Percentiles rank a stretch among this genome's conserved stretches.
Evolutionary conservation across 2,113 vertebrate species (phyloP).

Genomic region (Bolborhynchus lineola): DNA sequence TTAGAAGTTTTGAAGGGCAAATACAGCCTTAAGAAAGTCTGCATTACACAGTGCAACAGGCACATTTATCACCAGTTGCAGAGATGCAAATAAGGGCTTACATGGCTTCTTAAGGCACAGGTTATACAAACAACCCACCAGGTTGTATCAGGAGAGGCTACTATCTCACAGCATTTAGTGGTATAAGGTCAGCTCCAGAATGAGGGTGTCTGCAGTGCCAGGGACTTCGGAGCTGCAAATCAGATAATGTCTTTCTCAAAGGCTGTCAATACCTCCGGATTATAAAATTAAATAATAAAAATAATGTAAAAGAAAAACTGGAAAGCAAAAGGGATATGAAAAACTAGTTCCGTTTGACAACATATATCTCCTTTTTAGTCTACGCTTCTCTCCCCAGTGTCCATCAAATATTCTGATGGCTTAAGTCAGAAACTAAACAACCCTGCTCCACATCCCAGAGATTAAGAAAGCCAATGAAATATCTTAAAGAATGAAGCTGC

Average conservation of each 20-base stretch:
- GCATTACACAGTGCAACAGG: not conserved
- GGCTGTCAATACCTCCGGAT: not conserved
- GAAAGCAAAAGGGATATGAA: not conserved
- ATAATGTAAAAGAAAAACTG: not conserved
- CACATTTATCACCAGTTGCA: not conserved
- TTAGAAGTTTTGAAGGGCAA: not conserved
- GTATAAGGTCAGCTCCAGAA: not conserved
- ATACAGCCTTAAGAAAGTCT: not conserved
- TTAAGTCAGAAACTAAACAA: not conserved
- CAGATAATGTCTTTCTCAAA: not conserved
- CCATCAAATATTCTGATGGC: not conserved
- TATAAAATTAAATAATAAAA: not conserved
- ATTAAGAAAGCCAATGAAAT: not conserved
- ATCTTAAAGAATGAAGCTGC: not conserved
- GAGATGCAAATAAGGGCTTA: not conserved
- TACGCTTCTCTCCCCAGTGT: not conserved
- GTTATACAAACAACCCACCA: not conserved
- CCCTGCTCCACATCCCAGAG: not conserved
- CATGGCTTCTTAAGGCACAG: not conserved
- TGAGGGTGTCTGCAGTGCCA: accelerated
- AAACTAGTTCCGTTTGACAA: not conserved
- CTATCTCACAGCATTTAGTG: not conserved
- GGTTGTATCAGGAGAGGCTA: not conserved
- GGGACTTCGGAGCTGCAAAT: not conserved
- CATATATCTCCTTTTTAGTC: not conserved